These are phyloP conservation scores for Isotomurus palustris DNA, from an alignment of 2,888 invertebrate species.

Conservation along the genomic window DNA sequence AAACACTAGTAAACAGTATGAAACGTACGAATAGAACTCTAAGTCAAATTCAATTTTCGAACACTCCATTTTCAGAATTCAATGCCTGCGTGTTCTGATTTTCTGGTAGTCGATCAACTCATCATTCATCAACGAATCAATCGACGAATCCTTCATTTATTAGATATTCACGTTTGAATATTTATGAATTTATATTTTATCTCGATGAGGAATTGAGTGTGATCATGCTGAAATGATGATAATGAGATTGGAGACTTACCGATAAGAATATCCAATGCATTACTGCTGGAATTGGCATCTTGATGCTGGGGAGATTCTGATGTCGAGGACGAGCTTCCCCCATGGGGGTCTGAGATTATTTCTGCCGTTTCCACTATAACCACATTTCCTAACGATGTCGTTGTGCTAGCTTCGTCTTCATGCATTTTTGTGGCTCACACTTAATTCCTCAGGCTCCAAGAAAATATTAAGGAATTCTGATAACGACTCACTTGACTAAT, in stretches of 20 bases:
- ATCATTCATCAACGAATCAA: too few species aligned
- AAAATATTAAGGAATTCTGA: too few species aligned
- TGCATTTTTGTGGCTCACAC: slow-evolving; percentile 30
- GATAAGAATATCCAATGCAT: slow-evolving; percentile 30
- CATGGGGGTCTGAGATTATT: slow-evolving; percentile 17
- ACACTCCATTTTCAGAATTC: too few species aligned
- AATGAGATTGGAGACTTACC: too few species aligned
- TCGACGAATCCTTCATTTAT: too few species aligned
- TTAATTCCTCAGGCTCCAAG: neutral
- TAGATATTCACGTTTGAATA: neutral
- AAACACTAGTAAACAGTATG: too few species aligned
- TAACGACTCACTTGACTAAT: too few species aligned
- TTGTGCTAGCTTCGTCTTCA: slow-evolving; percentile 38
- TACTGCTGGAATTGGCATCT: slow-evolving; percentile 10
- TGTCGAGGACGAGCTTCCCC: slow-evolving; percentile 7
- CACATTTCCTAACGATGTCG: slow-evolving; percentile 31
- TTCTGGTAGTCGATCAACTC: too few species aligned
- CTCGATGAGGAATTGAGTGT: neutral
- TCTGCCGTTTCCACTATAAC: slow-evolving; percentile 38
- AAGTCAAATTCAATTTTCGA: too few species aligned
- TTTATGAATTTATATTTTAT: neutral
- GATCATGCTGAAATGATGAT: too few species aligned
- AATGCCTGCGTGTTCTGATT: too few species aligned
- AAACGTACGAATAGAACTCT: too few species aligned
- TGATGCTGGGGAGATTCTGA: slow-evolving; percentile 7